phyloP scores from a whole-genome alignment of 2,113 vertebrate genomes.

The Daboia siamensis region DNA sequence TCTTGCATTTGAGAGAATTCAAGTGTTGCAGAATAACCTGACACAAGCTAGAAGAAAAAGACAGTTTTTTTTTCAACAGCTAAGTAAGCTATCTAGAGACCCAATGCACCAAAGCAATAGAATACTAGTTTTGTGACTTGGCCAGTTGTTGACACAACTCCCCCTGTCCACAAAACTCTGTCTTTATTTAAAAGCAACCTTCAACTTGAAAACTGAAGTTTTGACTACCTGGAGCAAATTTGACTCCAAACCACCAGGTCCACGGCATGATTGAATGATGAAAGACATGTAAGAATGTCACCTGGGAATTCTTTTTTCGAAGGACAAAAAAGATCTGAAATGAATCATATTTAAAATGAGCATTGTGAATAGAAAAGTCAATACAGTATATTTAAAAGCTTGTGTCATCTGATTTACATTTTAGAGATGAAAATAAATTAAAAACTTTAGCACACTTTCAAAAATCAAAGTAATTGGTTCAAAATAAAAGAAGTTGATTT shows the following conservation, averaged over 20 bases:
- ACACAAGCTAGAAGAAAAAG: neutral
- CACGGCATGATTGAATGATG: slow-evolving; percentile 98
- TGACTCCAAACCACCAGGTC: slow-evolving; percentile 99
- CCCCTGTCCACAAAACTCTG: neutral
- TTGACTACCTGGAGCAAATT: slow-evolving; percentile 88
- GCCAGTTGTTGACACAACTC: neutral
- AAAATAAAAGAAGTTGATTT: neutral
- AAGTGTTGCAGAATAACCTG: neutral
- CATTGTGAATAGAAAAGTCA: neutral
- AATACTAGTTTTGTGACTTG: neutral
- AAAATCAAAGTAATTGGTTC: neutral
- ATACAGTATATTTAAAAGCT: neutral
- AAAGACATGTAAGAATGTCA: slow-evolving; percentile 95
- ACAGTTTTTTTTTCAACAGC: neutral
- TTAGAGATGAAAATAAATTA: neutral
- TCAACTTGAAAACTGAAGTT: slow-evolving; percentile 25
- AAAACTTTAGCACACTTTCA: neutral
- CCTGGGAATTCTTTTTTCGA: slow-evolving; percentile 92
- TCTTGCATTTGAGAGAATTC: neutral
- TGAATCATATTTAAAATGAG: slow-evolving; percentile 38
- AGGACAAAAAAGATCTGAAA: slow-evolving; percentile 95
- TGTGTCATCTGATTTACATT: neutral
- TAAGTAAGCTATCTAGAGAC: neutral
- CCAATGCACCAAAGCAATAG: neutral
- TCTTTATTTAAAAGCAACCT: neutral